Evolutionary conservation across 2,888 invertebrate species (phyloP).

Genomic region (Thereva unica): DNA sequence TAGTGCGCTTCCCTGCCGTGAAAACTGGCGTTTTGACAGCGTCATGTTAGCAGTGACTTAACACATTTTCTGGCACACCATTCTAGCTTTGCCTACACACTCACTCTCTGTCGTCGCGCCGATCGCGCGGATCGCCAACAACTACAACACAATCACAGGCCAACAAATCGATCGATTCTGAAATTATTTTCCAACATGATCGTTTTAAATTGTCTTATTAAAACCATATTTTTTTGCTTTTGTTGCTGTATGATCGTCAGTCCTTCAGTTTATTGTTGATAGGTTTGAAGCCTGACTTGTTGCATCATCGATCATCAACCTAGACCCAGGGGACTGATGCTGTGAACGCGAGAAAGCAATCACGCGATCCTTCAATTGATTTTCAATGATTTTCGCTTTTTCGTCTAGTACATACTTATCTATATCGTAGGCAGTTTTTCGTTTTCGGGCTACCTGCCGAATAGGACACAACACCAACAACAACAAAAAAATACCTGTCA

Average conservation of each 20-base stretch:
- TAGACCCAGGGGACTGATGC: background rate
- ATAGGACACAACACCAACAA: background rate
- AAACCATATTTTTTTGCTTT: constrained; percentile 23
- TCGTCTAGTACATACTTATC: background rate
- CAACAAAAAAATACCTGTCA: constrained; percentile 36
- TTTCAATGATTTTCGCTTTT: constrained; percentile 36
- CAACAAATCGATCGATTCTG: constrained; percentile 39
- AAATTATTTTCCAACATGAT: constrained; percentile 40
- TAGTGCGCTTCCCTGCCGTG: constrained; percentile 34
- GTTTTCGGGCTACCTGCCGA: constrained; percentile 1
- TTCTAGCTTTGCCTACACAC: constrained; percentile 1
- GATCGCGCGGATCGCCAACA: constrained; percentile 1
- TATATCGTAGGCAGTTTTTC: background rate
- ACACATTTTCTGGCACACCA: constrained; percentile 44
- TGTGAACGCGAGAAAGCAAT: constrained; percentile 37
- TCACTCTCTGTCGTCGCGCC: constrained; percentile 16
- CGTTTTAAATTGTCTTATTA: constrained; percentile 38
- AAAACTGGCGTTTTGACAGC: constrained; percentile 44
- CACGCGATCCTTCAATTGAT: constrained; percentile 37
- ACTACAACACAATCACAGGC: constrained; percentile 19
- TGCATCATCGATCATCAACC: constrained; percentile 35
- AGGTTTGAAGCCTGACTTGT: constrained; percentile 7
- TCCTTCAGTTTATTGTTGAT: constrained; percentile 33
- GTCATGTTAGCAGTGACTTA: constrained; percentile 44
- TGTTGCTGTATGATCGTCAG: constrained; percentile 17